Conservation (phyloP, 2,113 vertebrate genomes). For the Progne subis region DNA sequence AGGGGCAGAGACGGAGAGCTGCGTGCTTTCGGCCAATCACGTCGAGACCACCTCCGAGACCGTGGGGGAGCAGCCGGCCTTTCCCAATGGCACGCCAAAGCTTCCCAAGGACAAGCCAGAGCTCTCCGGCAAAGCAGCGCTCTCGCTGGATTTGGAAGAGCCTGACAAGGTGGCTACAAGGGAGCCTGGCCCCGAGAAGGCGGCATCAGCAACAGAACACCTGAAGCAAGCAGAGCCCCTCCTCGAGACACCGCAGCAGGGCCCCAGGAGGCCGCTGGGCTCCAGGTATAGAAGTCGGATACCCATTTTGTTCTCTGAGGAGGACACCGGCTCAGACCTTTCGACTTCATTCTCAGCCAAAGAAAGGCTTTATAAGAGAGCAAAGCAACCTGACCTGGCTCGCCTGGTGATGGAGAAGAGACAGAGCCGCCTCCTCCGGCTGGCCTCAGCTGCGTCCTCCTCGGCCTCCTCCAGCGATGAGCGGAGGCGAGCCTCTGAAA, state of each 20-base stretch:
- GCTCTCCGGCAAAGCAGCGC: neutral
- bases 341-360: conserved; percentile 78
- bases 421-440: conserved; percentile 81
- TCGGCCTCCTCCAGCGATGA: conserved; percentile 88
- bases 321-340: conserved; percentile 85
- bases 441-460: conserved; percentile 86
- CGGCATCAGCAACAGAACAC: neutral
- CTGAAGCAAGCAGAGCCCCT: conserved; percentile 19
- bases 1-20: conserved; percentile 65
- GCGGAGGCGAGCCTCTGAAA: conserved; percentile 82
- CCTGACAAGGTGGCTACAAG: neutral
- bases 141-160: conserved; percentile 48
- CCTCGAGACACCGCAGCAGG: neutral
- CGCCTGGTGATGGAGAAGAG: conserved; percentile 88
- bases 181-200: conserved; percentile 35
- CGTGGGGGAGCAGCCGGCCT: conserved; percentile 8
- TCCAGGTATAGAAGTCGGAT: conserved; percentile 84
- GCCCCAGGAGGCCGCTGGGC: conserved; percentile 25
- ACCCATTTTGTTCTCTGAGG: conserved; percentile 88
- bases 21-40: conserved; percentile 4
- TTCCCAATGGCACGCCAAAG: conserved; percentile 36
- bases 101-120: conserved; percentile 5
- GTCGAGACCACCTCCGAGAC: conserved; percentile 45
- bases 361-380: conserved; percentile 78
- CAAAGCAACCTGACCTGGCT: conserved; percentile 82